A percentile compares a stretch with the other conserved stretches of the same genome.
phyloP scores from a whole-genome alignment of 1,140 invertebrate species.

The Penaeus indicus region DNA sequence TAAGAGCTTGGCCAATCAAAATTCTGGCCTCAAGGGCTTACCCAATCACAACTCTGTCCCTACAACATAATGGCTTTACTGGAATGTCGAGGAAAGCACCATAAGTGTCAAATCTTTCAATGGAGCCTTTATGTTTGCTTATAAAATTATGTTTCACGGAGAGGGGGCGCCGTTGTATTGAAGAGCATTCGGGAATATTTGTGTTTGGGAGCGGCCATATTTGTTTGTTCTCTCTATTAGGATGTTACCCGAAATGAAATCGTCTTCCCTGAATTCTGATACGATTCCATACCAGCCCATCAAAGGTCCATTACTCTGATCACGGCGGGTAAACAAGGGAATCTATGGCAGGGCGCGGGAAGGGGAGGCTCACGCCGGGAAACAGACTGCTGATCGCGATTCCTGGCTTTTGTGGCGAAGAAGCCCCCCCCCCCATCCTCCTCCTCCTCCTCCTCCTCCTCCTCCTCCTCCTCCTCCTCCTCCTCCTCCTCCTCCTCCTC shows the following conservation, averaged over 20 bases:
- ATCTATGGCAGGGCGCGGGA: too few species aligned
- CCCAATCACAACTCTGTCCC: conserved; percentile 18
- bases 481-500: background rate
- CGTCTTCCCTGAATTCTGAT: background rate
- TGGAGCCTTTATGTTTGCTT: conserved; percentile 37
- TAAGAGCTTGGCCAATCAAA: too few species aligned
- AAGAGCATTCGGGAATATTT: background rate
- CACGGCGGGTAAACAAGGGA: too few species aligned
- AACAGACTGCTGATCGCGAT: too few species aligned
- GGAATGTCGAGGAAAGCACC: conserved; percentile 16
- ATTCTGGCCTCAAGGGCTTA: background rate
- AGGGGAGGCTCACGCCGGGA: too few species aligned
- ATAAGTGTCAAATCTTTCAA: conserved; percentile 41
- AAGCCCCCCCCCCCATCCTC: background rate
- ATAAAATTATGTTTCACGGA: conserved; percentile 37
- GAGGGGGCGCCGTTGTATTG: background rate
- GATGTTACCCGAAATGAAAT: background rate
- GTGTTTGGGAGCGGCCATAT: background rate
- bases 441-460: too few species aligned
- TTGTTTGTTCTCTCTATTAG: background rate
- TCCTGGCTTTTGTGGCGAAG: too few species aligned
- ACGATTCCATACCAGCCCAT: too few species aligned
- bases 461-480: too few species aligned
- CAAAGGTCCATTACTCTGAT: too few species aligned
- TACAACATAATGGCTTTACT: conserved; percentile 15